phyloP scores from a whole-genome alignment of 1,140 invertebrate genomes.

The Drosophila rufa region DNA sequence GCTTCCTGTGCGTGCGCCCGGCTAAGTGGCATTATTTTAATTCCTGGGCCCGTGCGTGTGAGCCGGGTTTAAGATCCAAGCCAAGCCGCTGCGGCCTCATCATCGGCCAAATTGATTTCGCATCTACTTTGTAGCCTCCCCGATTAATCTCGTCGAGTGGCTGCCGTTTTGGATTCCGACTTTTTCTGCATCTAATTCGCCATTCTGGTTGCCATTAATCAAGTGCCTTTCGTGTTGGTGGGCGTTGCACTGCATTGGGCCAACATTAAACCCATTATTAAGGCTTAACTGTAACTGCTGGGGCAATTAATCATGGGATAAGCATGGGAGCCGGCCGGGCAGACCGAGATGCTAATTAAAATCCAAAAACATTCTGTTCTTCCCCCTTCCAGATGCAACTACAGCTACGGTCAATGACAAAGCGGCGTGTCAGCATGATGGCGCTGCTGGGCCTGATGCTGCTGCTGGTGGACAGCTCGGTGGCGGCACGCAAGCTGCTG shows the following conservation, averaged over 20 bases:
- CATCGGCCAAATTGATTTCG: conserved; percentile 74
- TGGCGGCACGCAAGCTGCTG: conserved; percentile 66
- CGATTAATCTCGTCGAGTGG: conserved; percentile 10
- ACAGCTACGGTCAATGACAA: conserved; percentile 78
- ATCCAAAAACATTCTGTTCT: conserved; percentile 56
- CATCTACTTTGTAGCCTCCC: conserved; percentile 44
- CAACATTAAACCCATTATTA: conserved; percentile 74
- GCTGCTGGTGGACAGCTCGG: conserved; percentile 62
- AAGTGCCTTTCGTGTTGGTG: conserved; percentile 66
- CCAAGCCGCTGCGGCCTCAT: conserved; percentile 1
- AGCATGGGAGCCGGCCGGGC: conserved; percentile 51
- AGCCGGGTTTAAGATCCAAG: conserved; percentile 23
- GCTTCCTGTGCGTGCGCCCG: conserved; percentile 51
- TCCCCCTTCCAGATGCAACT: conserved; percentile 50
- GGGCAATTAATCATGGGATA: conserved; percentile 76
- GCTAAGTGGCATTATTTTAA: conserved; percentile 63
- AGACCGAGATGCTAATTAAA: conserved; percentile 76
- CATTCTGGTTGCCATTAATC: conserved; percentile 61
- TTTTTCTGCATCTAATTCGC: conserved; percentile 35
- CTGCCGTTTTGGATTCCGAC: conserved; percentile 6
- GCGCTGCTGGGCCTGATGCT: conserved; percentile 49
- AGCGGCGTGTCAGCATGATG: conserved; percentile 71
- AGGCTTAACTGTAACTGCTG: conserved; percentile 74
- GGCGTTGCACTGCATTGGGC: conserved; percentile 50
- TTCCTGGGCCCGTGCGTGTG: conserved; percentile 61